Evolutionary conservation across 2,888 invertebrate species (phyloP), one percentile per base, ranked within the genome.

Genomic region (Tenodera sinensis): DNA sequence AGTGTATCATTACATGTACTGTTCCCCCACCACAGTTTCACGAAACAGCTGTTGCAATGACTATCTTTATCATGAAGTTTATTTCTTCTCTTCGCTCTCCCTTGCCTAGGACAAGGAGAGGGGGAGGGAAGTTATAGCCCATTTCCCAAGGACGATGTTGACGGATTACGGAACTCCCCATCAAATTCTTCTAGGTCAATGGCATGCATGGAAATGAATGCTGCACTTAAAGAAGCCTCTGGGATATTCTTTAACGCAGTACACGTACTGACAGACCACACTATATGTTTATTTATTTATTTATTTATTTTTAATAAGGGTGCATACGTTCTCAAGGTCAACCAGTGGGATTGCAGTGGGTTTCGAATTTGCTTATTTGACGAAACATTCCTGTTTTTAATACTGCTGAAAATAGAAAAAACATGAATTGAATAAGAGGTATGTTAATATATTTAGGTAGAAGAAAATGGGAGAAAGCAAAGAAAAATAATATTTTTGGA

Each of bases 61-160:
- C 54, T 25, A 20, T 71, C 54, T 71, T 71, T 71, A 71, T 71
- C 54, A 71, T 71, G 54, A 71, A 71, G 54, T 71, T 71, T 71
- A 71, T 71, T 71, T 71, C 54, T 71, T 71, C 54, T 20, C 54
- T 20, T 20, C 54, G 54, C 25, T 71, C 54, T 3, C 54, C 54
- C 54, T 71, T 71, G 54, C 54, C 54, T 71, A 71, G 54, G 54
- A 15, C 54, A 42, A 71, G 54, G 54, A 20, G 20, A 25, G 82
- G 83, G n/a, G 15, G 85, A 42, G 54, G 82, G 34, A 87, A 87
- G 42, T 82, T 27, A 87, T 87, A 82, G 87, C 42, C 87, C 87
- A 87, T 87, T 87, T 30, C 12, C 83, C 87, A 87, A 87, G 87
- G 87, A 34, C 87, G 87, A 87, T 83, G 87, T 42, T 87, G 28